Percentiles rank a stretch among this genome's conserved stretches.
Conservation (phyloP, 1,140 invertebrate genomes). For the Stegodyphus dumicola region DNA sequence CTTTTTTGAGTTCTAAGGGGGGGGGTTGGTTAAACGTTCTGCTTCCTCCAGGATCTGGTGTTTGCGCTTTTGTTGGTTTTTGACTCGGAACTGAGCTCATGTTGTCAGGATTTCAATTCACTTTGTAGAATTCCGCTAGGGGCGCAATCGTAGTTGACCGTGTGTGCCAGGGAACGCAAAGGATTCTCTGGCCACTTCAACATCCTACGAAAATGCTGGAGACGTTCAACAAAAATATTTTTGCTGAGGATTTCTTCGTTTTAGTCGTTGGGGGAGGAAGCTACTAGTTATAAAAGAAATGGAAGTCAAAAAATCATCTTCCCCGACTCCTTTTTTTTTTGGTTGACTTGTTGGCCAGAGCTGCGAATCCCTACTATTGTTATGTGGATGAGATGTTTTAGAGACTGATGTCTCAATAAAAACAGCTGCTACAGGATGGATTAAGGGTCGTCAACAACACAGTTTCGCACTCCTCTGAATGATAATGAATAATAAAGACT, state of each 20-base stretch:
- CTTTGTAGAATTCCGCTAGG: neutral
- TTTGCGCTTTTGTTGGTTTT: conserved; percentile 37
- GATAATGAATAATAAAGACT: no score
- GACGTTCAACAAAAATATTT: conserved; percentile 20
- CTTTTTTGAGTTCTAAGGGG: neutral
- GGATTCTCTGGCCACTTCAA: conserved; percentile 27
- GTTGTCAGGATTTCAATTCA: neutral
- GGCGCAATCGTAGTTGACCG: neutral
- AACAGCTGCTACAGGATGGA: neutral
- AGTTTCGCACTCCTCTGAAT: no score
- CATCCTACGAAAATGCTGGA: neutral
- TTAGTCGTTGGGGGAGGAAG: neutral
- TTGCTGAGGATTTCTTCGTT: conserved; percentile 9
- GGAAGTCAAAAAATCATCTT: no score
- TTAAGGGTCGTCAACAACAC: no score
- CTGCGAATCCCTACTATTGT: no score
- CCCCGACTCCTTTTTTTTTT: no score
- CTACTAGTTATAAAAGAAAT: neutral
- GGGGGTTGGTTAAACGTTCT: neutral
- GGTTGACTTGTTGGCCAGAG: no score
- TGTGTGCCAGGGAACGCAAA: neutral
- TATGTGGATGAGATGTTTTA: neutral
- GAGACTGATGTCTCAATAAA: neutral
- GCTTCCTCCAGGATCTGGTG: conserved; percentile 6
- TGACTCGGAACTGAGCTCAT: conserved; percentile 1